These are phyloP conservation scores for Pogona vitticeps DNA, from an alignment of 2,113 vertebrate species.

Conservation along the genomic window DNA sequence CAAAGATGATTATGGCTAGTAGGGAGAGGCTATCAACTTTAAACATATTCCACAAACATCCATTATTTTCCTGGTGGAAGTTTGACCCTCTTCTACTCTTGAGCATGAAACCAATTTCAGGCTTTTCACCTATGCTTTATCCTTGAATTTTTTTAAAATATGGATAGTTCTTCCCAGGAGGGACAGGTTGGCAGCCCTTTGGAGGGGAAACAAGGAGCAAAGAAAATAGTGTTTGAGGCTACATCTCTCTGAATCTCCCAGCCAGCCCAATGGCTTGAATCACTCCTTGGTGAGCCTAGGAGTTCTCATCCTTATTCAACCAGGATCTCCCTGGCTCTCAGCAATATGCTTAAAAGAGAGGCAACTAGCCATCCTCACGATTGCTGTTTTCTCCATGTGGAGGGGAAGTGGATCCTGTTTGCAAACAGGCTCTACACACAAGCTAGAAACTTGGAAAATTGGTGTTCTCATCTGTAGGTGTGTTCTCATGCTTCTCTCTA, in stretches of 20 bases:
- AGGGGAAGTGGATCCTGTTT: too few relatives aligned
- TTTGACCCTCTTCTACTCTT: too few relatives aligned
- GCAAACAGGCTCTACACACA: too few relatives aligned
- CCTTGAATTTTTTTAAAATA: background rate
- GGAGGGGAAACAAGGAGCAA: background rate
- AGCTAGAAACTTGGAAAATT: too few relatives aligned
- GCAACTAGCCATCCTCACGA: too few relatives aligned
- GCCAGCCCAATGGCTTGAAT: too few relatives aligned
- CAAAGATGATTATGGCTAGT: background rate
- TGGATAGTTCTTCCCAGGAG: background rate
- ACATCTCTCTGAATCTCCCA: too few relatives aligned
- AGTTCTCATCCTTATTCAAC: background rate
- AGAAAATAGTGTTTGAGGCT: too few relatives aligned
- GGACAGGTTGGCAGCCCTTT: background rate
- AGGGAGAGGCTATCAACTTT: background rate
- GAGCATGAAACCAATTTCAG: background rate
- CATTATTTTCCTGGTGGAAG: background rate
- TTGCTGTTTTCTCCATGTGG: too few relatives aligned
- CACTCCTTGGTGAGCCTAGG: too few relatives aligned
- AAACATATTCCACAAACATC: background rate
- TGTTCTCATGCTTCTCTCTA: too few relatives aligned
- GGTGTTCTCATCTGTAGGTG: too few relatives aligned
- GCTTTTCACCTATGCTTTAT: background rate
- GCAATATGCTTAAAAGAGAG: background rate
- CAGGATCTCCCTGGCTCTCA: background rate